Conservation (phyloP, 2,113 vertebrate species). For the Mionectes macconnelli region DNA sequence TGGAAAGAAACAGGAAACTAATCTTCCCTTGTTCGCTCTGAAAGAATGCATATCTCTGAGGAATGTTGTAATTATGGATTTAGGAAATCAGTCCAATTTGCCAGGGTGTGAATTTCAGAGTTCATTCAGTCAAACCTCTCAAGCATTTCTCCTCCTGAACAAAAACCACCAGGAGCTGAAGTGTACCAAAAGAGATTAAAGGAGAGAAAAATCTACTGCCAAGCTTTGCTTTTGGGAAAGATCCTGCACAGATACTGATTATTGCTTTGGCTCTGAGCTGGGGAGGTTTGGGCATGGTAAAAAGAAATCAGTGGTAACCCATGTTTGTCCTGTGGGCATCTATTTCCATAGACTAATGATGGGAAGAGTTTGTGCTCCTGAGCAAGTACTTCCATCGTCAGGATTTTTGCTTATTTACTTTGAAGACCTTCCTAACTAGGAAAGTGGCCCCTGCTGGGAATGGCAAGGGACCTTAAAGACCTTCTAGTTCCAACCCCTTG, state of each 20-base stretch:
- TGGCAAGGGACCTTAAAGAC: background rate
- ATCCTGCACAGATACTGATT: conserved; percentile 13
- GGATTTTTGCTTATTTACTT: background rate
- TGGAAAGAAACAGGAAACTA: conserved; percentile 61
- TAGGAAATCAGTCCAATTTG: conserved; percentile 56
- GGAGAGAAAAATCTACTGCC: background rate
- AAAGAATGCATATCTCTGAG: conserved; percentile 56
- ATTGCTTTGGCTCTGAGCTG: conserved; percentile 7
- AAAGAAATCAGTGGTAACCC: background rate
- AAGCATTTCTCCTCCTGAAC: conserved; percentile 44
- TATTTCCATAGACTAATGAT: background rate
- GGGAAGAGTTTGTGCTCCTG: background rate
- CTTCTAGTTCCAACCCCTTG: background rate
- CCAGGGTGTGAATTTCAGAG: conserved; percentile 61
- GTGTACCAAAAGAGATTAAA: conserved; percentile 52
- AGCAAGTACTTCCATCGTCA: background rate
- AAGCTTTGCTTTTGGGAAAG: conserved; percentile 18
- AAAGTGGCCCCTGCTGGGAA: background rate
- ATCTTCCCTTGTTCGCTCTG: conserved; percentile 36
- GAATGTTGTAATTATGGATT: conserved; percentile 65
- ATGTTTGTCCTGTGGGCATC: background rate
- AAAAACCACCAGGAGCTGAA: conserved; percentile 35
- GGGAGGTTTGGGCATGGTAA: background rate
- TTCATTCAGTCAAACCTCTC: conserved; percentile 55
- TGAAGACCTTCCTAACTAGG: background rate